Conservation (phyloP, 2,113 vertebrate genomes). For the Sigmodon hispidus region DNA sequence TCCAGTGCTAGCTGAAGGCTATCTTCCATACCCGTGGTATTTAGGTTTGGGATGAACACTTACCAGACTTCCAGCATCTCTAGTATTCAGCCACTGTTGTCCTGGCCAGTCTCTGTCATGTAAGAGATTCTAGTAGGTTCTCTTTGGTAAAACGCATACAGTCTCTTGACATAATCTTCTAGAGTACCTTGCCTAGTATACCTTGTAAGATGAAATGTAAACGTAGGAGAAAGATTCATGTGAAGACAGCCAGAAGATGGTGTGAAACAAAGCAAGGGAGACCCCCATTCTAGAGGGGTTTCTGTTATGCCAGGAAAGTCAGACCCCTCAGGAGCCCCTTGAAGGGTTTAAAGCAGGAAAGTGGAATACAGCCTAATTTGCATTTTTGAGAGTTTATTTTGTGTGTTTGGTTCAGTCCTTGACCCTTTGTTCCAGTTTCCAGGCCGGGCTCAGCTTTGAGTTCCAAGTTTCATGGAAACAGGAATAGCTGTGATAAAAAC, state of each 20-base stretch:
- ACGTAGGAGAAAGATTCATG: neutral
- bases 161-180: neutral
- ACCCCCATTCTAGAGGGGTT: neutral
- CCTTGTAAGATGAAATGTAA: neutral
- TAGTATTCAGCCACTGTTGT: neutral
- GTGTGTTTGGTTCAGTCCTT: neutral
- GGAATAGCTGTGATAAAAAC: neutral
- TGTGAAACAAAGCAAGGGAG: neutral
- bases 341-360: neutral
- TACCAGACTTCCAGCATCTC: neutral
- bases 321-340: neutral
- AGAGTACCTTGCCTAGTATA: neutral
- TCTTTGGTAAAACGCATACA: neutral
- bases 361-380: neutral
- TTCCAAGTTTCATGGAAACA: neutral
- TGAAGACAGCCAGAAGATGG: neutral
- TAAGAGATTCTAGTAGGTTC: neutral
- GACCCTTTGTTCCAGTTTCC: slow-evolving; percentile 17
- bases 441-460: neutral
- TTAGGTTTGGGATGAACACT: neutral
- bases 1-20: neutral
- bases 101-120: neutral
- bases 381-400: neutral
- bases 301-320: neutral
- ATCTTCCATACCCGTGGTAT: neutral